phyloP scores from a whole-genome alignment of 2,797 vertebrate genomes.

The Alauda arvensis region DNA sequence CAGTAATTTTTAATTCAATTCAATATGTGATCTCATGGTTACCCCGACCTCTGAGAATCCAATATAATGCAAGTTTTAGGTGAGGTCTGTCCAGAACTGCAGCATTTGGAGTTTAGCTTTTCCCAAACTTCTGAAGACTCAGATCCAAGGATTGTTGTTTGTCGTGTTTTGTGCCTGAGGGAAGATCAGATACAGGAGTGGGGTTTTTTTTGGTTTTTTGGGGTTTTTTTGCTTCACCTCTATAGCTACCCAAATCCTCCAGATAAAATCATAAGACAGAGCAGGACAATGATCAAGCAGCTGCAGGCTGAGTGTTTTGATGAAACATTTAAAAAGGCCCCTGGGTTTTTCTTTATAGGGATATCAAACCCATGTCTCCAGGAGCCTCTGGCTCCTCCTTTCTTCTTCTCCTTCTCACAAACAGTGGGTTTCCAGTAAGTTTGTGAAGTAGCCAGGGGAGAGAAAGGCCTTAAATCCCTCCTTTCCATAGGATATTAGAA shows the following conservation, averaged over 20 bases:
- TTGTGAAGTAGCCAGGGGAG: not conserved
- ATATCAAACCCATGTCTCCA: not conserved
- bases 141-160: not conserved
- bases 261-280: not conserved
- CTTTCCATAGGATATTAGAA: not conserved
- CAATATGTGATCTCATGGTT: not conserved
- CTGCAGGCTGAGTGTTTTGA: not conserved
- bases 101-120: not conserved
- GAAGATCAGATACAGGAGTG: not conserved
- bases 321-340: not conserved
- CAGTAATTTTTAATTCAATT: not conserved
- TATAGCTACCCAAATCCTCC: not conserved
- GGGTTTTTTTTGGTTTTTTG: no score
- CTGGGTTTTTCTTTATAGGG: rapidly evolving
- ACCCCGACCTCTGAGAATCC: not conserved
- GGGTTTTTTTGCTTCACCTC: not conserved
- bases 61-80: not conserved
- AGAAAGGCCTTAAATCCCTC: not conserved
- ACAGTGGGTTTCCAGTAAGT: not conserved
- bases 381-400: not conserved
- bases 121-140: not conserved
- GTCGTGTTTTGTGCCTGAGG: not conserved
- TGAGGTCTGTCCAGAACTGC: not conserved
- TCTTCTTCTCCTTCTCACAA: not conserved
- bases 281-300: not conserved